phyloP scores from a whole-genome alignment of 2,888 invertebrate species.

The Formica aserva region DNA sequence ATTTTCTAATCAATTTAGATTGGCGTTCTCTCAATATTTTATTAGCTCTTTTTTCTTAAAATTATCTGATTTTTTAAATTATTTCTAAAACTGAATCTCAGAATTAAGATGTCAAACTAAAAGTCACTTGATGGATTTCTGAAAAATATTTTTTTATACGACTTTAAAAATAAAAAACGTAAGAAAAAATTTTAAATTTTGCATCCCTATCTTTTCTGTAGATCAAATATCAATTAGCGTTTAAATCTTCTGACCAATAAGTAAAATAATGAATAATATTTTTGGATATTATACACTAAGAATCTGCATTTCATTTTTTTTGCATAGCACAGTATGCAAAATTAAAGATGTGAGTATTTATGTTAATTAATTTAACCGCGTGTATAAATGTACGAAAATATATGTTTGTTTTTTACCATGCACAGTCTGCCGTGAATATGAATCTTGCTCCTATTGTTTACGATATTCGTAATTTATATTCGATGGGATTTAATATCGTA shows the following conservation, averaged over 20 bases:
- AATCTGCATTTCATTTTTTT: neutral
- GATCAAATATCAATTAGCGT: neutral
- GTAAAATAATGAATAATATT: neutral
- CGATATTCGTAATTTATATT: slow-evolving; percentile 49
- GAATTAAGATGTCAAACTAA: slow-evolving; percentile 1
- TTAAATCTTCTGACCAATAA: neutral
- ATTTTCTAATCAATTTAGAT: neutral
- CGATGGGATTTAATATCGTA: slow-evolving; percentile 24
- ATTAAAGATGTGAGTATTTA: slow-evolving; percentile 11
- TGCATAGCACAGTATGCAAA: neutral
- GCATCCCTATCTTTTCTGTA: neutral
- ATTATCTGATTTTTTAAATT: neutral
- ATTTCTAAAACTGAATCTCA: neutral
- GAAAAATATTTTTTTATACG: neutral
- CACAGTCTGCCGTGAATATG: neutral
- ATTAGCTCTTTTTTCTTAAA: neutral
- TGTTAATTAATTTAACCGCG: neutral
- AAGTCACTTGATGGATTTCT: neutral
- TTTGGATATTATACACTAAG: neutral
- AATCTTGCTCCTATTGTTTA: slow-evolving; percentile 20
- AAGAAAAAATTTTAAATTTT: neutral
- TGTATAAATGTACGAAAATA: neutral
- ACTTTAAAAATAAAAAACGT: neutral
- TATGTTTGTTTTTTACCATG: neutral
- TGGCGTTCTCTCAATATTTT: neutral